Evolutionary conservation across 1,140 invertebrate genomes (phyloP), one percentile per base, ranked within the genome.

Genomic region (Drosophila bipectinata): DNA sequence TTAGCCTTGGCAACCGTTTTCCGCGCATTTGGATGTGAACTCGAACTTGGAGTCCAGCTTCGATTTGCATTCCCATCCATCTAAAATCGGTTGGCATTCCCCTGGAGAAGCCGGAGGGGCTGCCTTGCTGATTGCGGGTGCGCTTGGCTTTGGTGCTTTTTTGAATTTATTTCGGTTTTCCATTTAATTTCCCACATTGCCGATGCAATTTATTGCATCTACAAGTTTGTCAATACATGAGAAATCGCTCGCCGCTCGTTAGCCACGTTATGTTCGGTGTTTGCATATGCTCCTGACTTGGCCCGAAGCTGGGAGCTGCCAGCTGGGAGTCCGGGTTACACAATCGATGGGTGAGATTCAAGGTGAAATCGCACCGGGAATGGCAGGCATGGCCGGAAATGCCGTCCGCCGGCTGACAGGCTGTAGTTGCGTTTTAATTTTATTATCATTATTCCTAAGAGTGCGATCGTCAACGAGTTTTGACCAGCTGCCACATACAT

Each of bases 291-390:
- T 21, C 45, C 56, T 41, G 28, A 45, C 34, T 26, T 67, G 72
- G 53, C 60, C 69, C 59, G 55, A 18, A 59, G 63, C 41, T 24
- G 51, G 39, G 49, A 30, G 34, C 26, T 24, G 51, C 34, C 47
- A 30, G 34, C 26, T 24, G 51, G 39, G 49, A 30, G 34, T 56
- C 24, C 9, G 52, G 44, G 44, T 85, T 85, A 60, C 66, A 78
- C 69, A 85, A 85, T 30, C 69, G 15, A 30, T 45, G 10, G 15
- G 52, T 24, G 24, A 8, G 67, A 71, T 85, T 85, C 81, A 85
- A 85, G 81, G 81, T 85, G 81, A 85, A 85, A 85, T 80, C 81
- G 73, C 82, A 57, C 15, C 47, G 63, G 77, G 58, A 49, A 61
- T 58, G 41, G 44, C 37, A 18, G 54, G 10, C 34, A 37, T 49